Percentiles rank a stretch among this genome's conserved stretches.
phyloP scores from a whole-genome alignment of 2,888 invertebrate genomes.

The Macrosoma leucophasiata region DNA sequence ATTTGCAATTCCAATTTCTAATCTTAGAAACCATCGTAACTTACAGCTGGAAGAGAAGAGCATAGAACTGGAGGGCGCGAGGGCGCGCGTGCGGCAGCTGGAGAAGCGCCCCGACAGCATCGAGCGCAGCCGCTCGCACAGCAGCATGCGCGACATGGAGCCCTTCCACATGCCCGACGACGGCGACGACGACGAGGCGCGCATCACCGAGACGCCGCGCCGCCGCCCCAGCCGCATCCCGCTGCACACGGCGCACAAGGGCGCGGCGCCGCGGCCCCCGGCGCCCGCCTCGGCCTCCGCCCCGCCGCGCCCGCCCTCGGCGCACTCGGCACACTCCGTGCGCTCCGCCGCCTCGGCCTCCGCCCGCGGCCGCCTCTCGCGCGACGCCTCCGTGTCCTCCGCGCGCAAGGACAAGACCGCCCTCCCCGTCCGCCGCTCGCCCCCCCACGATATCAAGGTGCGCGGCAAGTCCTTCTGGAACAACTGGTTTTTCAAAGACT shows the following conservation, averaged over 20 bases:
- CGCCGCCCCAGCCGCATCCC: slow-evolving; percentile 69
- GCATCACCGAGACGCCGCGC: slow-evolving; percentile 76
- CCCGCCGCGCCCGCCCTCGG: slow-evolving; percentile 42
- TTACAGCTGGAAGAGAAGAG: slow-evolving; percentile 86
- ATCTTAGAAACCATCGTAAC: too few relatives aligned
- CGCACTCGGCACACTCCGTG: slow-evolving; percentile 42
- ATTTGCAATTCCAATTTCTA: too few relatives aligned
- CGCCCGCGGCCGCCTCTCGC: slow-evolving; percentile 43
- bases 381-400: slow-evolving; percentile 46
- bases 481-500: slow-evolving; percentile 73
- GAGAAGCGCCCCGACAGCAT: slow-evolving; percentile 63
- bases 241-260: slow-evolving; percentile 28
- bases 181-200: slow-evolving; percentile 76
- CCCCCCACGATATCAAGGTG: slow-evolving; percentile 78
- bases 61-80: slow-evolving; percentile 89
- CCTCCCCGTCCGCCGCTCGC: slow-evolving; percentile 50
- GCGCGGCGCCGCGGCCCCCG: slow-evolving; percentile 60
- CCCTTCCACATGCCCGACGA: slow-evolving; percentile 65
- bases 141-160: slow-evolving; percentile 66
- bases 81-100: slow-evolving; percentile 83
- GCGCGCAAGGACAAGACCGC: slow-evolving; percentile 47
- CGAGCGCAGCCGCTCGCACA: slow-evolving; percentile 33
- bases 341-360: slow-evolving; percentile 45
- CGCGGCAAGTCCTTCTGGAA: slow-evolving; percentile 82
- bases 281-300: slow-evolving; percentile 32